Conservation (phyloP, 1,140 invertebrate species). For the Drosophila littoralis region DNA sequence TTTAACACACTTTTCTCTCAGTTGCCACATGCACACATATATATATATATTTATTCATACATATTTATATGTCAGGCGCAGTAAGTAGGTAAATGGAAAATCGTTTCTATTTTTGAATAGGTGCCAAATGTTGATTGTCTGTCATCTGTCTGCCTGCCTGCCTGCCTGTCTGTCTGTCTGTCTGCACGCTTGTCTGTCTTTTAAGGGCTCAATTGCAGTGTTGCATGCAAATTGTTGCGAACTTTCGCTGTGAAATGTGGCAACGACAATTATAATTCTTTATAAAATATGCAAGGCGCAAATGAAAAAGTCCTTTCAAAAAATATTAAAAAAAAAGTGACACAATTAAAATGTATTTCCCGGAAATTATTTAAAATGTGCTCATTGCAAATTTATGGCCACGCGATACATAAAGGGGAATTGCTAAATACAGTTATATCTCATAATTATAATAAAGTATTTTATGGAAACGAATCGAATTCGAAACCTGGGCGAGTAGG, state of each 20-base stretch:
- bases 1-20: neutral
- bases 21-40: neutral
- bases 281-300: slow-evolving; percentile 9
- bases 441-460: neutral
- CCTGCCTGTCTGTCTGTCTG: no score
- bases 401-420: neutral
- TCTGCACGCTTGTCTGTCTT: neutral
- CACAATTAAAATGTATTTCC: neutral
- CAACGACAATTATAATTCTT: slow-evolving; percentile 17
- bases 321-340: no score
- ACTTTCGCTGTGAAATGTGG: slow-evolving; percentile 1
- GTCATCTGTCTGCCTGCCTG: slow-evolving; percentile 6
- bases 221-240: slow-evolving; percentile 12
- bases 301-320: neutral
- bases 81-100: slow-evolving; percentile 17
- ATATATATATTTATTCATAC: neutral
- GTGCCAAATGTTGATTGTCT: slow-evolving; percentile 11
- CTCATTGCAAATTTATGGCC: neutral
- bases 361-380: neutral
- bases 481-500: no score
- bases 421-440: neutral
- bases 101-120: slow-evolving; percentile 24
- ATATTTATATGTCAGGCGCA: neutral
- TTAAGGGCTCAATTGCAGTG: slow-evolving; percentile 8
- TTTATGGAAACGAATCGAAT: neutral